Evolutionary conservation across 2,113 vertebrate genomes (phyloP).

Genomic region (Columbina picui): DNA sequence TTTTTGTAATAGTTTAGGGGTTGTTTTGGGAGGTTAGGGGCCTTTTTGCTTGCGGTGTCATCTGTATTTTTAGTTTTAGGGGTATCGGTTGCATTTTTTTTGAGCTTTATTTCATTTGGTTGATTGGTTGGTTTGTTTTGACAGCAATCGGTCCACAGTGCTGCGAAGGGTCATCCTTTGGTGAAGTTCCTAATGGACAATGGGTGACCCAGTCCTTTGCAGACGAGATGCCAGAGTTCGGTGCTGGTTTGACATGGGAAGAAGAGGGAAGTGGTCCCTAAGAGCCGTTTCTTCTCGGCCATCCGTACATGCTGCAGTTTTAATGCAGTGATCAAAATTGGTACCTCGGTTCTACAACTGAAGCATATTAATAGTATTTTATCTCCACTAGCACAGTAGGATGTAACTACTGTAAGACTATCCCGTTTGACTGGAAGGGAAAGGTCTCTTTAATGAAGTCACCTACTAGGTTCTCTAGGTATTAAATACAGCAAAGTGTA

Average conservation of each 20-base stretch:
- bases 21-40: neutral
- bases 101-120: neutral
- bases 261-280: conserved; percentile 53
- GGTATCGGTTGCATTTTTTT: neutral
- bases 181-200: conserved; percentile 82
- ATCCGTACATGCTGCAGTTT: conserved; percentile 72
- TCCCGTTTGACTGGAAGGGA: neutral
- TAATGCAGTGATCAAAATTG: conserved; percentile 72
- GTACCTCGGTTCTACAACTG: conserved; percentile 74
- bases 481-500: neutral
- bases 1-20: neutral
- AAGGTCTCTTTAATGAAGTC: neutral
- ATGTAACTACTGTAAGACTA: conserved; percentile 27
- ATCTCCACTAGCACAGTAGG: conserved; percentile 44
- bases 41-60: neutral
- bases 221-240: conserved; percentile 82
- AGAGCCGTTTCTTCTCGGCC: neutral
- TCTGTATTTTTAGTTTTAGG: neutral
- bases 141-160: conserved; percentile 63
- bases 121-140: neutral
- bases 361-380: conserved; percentile 71
- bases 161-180: conserved; percentile 29
- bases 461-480: neutral
- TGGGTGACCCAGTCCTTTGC: conserved; percentile 88
- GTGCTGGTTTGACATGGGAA: neutral